These are phyloP conservation scores for Philotrypesis tridentata DNA, from an alignment of 1,140 invertebrate genomes.

Conservation along the genomic window DNA sequence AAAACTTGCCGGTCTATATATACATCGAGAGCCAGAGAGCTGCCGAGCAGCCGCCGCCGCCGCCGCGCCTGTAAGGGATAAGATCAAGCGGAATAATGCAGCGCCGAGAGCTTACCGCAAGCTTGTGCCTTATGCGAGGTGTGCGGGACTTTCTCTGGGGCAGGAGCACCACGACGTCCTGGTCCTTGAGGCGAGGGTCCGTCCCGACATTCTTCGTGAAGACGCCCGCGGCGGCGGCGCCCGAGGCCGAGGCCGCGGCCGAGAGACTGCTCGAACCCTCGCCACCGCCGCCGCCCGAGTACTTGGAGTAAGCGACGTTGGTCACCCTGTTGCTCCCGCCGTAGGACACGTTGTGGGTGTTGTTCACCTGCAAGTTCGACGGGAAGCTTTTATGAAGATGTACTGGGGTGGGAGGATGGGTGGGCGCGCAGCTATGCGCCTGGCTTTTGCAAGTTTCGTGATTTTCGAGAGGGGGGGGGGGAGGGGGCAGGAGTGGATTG, in stretches of 20 bases:
- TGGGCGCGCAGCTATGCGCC: not conserved
- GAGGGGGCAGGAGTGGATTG: too few relatives aligned
- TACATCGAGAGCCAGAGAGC: too few relatives aligned
- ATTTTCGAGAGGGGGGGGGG: too few relatives aligned
- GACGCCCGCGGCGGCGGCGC: constrained; percentile 13
- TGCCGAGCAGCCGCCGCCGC: too few relatives aligned
- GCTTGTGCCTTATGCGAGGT: constrained; percentile 65
- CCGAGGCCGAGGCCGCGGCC: constrained; percentile 25
- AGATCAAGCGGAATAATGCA: constrained; percentile 2
- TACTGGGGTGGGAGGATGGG: too few relatives aligned
- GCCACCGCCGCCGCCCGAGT: constrained; percentile 69
- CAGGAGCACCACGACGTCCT: constrained; percentile 65
- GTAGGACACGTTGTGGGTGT: constrained; percentile 82
- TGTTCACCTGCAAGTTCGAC: constrained; percentile 74
- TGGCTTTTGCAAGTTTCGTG: constrained; percentile 11
- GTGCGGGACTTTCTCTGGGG: constrained; percentile 65
- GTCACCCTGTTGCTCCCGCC: constrained; percentile 76
- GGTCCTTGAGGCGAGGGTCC: constrained; percentile 58
- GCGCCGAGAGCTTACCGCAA: constrained; percentile 61
- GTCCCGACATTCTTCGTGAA: constrained; percentile 49
- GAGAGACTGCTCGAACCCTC: constrained; percentile 54
- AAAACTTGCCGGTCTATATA: too few relatives aligned
- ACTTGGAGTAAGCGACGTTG: constrained; percentile 77
- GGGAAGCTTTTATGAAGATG: not conserved
- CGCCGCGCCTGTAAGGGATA: not conserved